Conservation (phyloP, 2,113 vertebrate genomes). For the Calidris pugnax region DNA sequence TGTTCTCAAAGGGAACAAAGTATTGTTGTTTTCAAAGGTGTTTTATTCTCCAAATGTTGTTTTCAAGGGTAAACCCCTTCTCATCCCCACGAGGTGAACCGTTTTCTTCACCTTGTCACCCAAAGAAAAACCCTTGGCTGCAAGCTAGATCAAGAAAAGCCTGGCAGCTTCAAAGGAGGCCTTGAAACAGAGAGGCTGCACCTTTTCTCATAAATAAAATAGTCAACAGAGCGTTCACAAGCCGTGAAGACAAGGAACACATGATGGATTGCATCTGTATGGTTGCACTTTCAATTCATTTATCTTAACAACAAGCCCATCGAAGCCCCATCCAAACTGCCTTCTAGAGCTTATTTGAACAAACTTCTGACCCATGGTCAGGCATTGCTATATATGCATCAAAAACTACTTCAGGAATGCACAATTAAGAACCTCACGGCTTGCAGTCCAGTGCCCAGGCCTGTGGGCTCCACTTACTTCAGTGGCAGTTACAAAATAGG, state of each 20-base stretch:
- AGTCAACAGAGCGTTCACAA: neutral
- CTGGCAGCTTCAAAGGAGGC: neutral
- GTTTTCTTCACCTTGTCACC: neutral
- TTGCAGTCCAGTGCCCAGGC: neutral
- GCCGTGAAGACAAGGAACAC: neutral
- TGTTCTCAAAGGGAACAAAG: neutral
- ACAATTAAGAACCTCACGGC: neutral
- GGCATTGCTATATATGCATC: neutral
- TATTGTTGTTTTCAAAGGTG: neutral
- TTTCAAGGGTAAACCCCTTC: neutral
- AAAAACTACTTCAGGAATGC: neutral
- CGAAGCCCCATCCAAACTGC: neutral
- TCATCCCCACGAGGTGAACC: neutral
- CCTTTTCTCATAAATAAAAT: neutral
- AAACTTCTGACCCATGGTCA: fast-evolving
- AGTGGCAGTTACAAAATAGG: neutral
- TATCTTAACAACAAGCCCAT: neutral
- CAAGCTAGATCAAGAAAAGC: neutral
- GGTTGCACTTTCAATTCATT: neutral
- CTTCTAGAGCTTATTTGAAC: neutral
- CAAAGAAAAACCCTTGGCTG: neutral
- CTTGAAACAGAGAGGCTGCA: neutral
- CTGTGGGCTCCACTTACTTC: neutral
- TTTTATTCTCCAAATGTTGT: neutral
- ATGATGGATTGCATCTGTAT: neutral